Percentiles rank a stretch among this genome's conserved stretches.
phyloP scores from a whole-genome alignment of 2,113 vertebrate genomes.

The Procapra przewalskii region DNA sequence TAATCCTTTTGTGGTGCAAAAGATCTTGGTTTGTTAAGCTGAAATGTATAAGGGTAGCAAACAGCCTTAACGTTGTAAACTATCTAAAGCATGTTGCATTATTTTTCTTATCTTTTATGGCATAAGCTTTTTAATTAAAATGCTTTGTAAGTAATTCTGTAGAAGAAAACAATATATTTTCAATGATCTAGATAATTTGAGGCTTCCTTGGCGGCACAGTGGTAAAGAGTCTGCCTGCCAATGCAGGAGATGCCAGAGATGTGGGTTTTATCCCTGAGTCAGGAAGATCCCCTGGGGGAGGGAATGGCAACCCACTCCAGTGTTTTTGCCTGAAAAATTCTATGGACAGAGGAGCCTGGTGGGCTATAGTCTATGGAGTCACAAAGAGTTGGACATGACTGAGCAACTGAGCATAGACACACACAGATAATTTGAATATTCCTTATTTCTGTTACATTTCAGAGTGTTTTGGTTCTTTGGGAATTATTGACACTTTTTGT shows the following conservation, averaged over 20 bases:
- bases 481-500: conserved; percentile 28
- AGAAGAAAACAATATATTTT: conserved; percentile 10
- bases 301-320: neutral
- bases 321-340: neutral
- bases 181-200: conserved; percentile 1
- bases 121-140: conserved; percentile 36
- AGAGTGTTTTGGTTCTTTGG: neutral
- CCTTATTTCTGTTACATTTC: neutral
- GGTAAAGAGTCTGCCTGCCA: neutral
- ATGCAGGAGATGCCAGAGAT: neutral
- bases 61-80: neutral
- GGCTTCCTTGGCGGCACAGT: neutral
- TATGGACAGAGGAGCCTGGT: neutral
- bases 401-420: neutral
- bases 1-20: neutral
- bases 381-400: neutral
- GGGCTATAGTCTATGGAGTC: neutral
- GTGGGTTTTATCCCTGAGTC: neutral
- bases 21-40: conserved; percentile 50
- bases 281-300: neutral
- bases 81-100: neutral
- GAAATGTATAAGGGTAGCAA: conserved; percentile 38
- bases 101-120: neutral
- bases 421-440: conserved; percentile 3
- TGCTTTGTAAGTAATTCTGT: conserved; percentile 23